A percentile compares a stretch with the other conserved stretches of the same genome.
These are phyloP conservation scores for Pteronotus mesoamericanus DNA, from an alignment of 2,797 vertebrate genomes.

Conservation along the genomic window DNA sequence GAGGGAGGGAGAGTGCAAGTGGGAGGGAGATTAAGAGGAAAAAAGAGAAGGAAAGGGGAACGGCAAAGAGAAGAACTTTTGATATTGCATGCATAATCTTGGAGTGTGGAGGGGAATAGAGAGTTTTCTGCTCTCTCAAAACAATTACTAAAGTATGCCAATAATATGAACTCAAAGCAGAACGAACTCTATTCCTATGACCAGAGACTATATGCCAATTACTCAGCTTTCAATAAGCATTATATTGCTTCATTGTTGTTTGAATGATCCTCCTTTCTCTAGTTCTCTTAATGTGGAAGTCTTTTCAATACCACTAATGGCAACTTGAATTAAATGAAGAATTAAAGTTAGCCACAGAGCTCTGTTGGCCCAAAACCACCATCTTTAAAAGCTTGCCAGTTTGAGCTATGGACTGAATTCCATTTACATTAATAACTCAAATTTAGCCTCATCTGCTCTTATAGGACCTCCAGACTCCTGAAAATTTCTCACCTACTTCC, in stretches of 20 bases:
- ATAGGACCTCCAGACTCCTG: neutral
- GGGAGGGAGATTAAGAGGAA: neutral
- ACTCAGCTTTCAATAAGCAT: neutral
- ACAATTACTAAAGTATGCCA: neutral
- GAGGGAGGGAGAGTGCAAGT: neutral
- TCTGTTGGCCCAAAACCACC: neutral
- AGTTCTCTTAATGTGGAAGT: neutral
- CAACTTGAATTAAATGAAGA: neutral
- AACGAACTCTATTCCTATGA: neutral
- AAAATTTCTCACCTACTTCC: neutral
- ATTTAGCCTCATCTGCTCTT: neutral
- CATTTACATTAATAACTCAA: neutral
- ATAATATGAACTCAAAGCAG: neutral
- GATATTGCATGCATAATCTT: neutral
- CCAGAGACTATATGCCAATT: neutral
- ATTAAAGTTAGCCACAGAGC: neutral
- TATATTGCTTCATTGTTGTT: neutral
- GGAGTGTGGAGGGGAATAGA: neutral
- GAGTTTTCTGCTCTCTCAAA: neutral
- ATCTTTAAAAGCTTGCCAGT: neutral
- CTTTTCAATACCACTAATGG: neutral
- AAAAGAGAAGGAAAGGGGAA: neutral
- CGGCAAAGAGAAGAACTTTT: neutral
- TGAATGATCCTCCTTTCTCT: neutral
- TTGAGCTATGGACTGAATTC: neutral